Evolutionary conservation across 2,888 invertebrate genomes (phyloP).

Genomic region (Allophyes oxyacanthae): DNA sequence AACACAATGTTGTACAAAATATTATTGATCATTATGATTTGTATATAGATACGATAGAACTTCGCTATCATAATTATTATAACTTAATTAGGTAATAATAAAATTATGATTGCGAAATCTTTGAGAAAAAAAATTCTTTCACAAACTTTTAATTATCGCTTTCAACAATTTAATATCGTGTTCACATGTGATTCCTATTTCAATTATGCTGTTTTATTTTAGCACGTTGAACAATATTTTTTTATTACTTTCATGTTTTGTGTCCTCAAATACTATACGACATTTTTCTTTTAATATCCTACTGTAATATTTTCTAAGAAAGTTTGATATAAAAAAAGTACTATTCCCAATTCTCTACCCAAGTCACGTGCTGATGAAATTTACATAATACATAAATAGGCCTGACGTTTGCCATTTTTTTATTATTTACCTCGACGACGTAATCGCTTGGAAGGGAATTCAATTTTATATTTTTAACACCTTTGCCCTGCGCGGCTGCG

Average conservation of each 20-base stretch:
- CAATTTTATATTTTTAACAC: not conserved
- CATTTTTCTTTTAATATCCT: not conserved
- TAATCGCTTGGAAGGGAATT: conserved; percentile 10
- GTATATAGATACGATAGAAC: no score
- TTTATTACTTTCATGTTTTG: not conserved
- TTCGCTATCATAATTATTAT: no score
- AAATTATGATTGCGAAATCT: no score
- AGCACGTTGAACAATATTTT: not conserved
- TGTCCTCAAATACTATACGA: not conserved
- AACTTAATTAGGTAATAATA: no score
- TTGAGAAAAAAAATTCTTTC: no score
- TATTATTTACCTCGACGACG: conserved; percentile 10
- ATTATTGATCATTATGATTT: no score
- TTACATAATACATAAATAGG: conserved; percentile 21
- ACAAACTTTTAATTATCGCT: no score
- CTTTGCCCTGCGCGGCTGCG: no score
- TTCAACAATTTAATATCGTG: no score
- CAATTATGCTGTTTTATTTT: no score
- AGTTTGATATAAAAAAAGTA: not conserved
- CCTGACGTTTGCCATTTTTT: conserved; percentile 16
- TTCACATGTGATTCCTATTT: no score
- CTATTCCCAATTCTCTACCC: conserved; percentile 1
- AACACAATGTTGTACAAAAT: no score
- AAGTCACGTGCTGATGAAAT: conserved; percentile 12
- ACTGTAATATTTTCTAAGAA: not conserved